Evolutionary conservation across 2,797 vertebrate species (phyloP).

Genomic region (Parambassis ranga): DNA sequence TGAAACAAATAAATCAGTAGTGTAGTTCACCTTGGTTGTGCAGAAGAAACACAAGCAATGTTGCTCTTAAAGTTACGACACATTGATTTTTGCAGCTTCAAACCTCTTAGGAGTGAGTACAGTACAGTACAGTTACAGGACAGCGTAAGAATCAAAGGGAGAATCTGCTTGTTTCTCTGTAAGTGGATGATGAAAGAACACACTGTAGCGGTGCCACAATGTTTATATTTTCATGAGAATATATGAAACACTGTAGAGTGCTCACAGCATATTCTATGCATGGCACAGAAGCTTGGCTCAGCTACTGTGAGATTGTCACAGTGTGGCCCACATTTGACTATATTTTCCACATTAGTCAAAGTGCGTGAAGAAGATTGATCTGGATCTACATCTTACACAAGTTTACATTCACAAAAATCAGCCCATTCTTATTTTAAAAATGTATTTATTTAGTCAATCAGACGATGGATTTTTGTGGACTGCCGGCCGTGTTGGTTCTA

Average conservation of each 20-base stretch:
- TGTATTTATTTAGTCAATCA: neutral
- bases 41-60: constrained; percentile 16
- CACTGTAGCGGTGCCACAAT: neutral
- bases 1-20: neutral
- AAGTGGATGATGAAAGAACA: neutral
- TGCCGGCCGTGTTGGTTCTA: constrained; percentile 16
- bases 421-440: neutral
- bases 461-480: constrained; percentile 18
- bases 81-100: constrained; percentile 11
- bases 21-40: neutral
- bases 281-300: constrained; percentile 4
- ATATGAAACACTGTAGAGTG: constrained; percentile 20
- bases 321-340: neutral
- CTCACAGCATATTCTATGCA: constrained; percentile 11
- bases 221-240: constrained; percentile 3
- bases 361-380: neutral
- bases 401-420: constrained; percentile 3
- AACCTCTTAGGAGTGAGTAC: neutral
- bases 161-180: neutral
- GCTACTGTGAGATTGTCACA: neutral
- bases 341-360: neutral
- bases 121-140: neutral
- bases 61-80: constrained; percentile 2
- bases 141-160: neutral
- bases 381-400: constrained; percentile 6